These are phyloP conservation scores for Habrosyne pyritoides DNA, from an alignment of 2,888 invertebrate genomes.

Conservation along the genomic window DNA sequence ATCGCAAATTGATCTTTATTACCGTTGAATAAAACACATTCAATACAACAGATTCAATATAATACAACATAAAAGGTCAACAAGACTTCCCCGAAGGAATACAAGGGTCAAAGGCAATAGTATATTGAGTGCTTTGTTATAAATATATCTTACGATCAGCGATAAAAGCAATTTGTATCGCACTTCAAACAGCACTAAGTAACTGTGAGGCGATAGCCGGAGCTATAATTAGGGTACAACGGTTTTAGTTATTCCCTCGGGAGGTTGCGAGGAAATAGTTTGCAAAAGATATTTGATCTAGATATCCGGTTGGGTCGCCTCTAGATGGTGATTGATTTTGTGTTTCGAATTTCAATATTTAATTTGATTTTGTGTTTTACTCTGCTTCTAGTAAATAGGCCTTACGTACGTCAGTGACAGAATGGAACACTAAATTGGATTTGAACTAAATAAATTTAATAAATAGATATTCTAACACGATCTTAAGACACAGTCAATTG, in stretches of 20 bases:
- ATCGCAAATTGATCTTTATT: slow-evolving; percentile 10
- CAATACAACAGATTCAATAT: too few species aligned
- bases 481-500: too few species aligned
- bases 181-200: neutral
- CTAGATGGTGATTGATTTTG: neutral
- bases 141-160: neutral
- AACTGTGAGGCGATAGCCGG: slow-evolving; percentile 3
- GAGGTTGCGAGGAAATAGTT: neutral
- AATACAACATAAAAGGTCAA: neutral
- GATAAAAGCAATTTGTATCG: slow-evolving; percentile 8
- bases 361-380: neutral
- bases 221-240: slow-evolving; percentile 6
- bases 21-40: neutral
- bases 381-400: too few species aligned
- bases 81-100: neutral
- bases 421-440: too few species aligned
- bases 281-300: neutral
- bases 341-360: neutral
- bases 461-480: too few species aligned
- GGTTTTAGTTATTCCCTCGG: neutral
- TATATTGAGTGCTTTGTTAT: neutral
- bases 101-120: neutral
- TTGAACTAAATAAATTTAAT: too few species aligned
- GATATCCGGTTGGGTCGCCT: neutral
- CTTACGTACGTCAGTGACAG: too few species aligned